phyloP scores from a whole-genome alignment of 1,140 invertebrate species.

The Drosophila sproati region DNA sequence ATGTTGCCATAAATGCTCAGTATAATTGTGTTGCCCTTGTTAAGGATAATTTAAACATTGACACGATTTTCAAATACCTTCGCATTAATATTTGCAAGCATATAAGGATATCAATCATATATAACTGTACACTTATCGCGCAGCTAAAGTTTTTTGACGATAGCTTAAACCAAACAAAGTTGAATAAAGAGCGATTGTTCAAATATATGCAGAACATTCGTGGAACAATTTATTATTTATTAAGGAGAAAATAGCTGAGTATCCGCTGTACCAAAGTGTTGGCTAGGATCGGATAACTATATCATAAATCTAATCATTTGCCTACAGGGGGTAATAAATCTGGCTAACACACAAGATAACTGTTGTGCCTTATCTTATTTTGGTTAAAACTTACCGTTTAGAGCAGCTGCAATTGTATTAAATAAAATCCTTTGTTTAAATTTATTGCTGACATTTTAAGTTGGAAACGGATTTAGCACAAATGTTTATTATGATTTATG shows the following conservation, averaged over 20 bases:
- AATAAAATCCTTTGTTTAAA: slow-evolving; percentile 57
- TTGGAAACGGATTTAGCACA: slow-evolving; percentile 37
- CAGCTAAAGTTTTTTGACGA: too few relatives aligned
- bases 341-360: not conserved
- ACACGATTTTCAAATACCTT: not conserved
- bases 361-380: not conserved
- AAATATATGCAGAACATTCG: too few relatives aligned
- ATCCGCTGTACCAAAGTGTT: too few relatives aligned
- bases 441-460: slow-evolving; percentile 53
- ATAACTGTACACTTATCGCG: too few relatives aligned
- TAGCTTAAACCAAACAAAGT: too few relatives aligned
- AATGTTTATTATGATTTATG: slow-evolving; percentile 37
- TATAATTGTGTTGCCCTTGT: not conserved
- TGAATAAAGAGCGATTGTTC: too few relatives aligned
- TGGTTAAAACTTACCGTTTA: slow-evolving; percentile 59
- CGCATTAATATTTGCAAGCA: not conserved
- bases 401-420: slow-evolving; percentile 41
- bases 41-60: not conserved
- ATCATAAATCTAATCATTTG: not conserved
- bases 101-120: too few relatives aligned
- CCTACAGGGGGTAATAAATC: not conserved
- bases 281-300: not conserved
- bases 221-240: too few relatives aligned
- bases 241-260: too few relatives aligned
- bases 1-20: not conserved